Conservation (phyloP, 2,888 invertebrate species). For the Oscheius sp. region DNA sequence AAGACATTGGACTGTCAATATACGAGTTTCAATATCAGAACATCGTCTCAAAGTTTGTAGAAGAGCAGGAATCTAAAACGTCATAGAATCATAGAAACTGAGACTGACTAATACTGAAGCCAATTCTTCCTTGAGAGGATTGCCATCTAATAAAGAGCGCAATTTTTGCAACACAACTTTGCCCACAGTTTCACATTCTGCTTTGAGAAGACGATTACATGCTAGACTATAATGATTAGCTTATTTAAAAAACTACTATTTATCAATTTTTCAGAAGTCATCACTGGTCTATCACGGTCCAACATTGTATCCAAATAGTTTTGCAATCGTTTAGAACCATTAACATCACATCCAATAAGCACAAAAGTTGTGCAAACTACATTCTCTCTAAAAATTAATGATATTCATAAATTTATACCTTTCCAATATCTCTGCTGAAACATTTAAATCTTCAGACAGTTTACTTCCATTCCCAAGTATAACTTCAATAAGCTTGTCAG, state of each 20-base stretch:
- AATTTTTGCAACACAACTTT: constrained; percentile 31
- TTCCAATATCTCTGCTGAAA: background rate
- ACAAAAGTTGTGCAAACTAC: constrained; percentile 24
- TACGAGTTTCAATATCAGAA: constrained; percentile 14
- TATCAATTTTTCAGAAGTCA: background rate
- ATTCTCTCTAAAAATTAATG: constrained; percentile 19
- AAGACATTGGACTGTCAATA: constrained; percentile 27
- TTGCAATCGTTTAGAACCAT: background rate
- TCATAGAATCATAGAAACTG: background rate
- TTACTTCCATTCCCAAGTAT: constrained; percentile 18
- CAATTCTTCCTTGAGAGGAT: constrained; percentile 10
- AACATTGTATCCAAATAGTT: constrained; percentile 5
- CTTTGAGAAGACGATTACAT: constrained; percentile 16
- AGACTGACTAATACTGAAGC: constrained; percentile 11
- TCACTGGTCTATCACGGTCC: background rate
- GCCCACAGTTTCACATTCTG: constrained; percentile 35
- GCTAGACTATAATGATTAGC: background rate
- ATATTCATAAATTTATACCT: background rate
- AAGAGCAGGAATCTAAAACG: constrained; percentile 20
- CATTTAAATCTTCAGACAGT: background rate
- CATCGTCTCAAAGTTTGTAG: constrained; percentile 27
- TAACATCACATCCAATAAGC: background rate
- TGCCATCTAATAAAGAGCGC: constrained; percentile 19
- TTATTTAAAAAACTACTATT: background rate
- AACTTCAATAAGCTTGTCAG: constrained; percentile 13